Base-by-base conservation (phyloP, 2,888 invertebrate species). In the Calliphora vomitoria region DNA sequence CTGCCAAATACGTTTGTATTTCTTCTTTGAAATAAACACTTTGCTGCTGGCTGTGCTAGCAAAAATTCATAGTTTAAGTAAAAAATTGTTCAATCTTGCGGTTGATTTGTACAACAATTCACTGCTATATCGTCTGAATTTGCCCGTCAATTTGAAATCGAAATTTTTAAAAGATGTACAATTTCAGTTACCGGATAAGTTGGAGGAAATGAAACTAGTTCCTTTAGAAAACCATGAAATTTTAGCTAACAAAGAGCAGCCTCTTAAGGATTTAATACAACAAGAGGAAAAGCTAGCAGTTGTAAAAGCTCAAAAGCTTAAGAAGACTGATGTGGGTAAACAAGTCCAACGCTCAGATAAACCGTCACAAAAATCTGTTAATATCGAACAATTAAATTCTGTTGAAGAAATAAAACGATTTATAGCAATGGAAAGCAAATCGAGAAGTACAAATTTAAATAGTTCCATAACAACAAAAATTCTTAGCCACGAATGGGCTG, bases 11-110 rank as follows among this genome's bases (percentile, higher is more conserved):
- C 90, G 90, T 3, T 90, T 86, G 11, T 91, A 91, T 82, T 93
- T 89, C 78, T 93, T 93, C 55, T 89, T 93, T 89, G 93, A 93
- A n/a, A 91, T 89, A 0, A 89, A 90, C 0, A 91, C 92, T 0
- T 76, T 93, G 11, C 83, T 93, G 0, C 41, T 93, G n/a, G 91
- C 93, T 13, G 91, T 92, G 0, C 82, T 92, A 11, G 91, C 92
- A 1, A 92, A 92, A 75, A 88, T 93, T 6, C 89, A 91, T 79
- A 91, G 89, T 64, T 64, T 92, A 0, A 91, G 91, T 47, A 84
- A 86, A 1, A 76, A 89, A 20, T 85, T 92, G 18, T 81, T 89
- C 4, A 92, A 90, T 69, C 85, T 78, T 58, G 91, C 91, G 53
- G 90, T 90, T 3, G 83, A 76, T 3, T 84, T 92, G 0, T 93